Evolutionary conservation across 2,888 invertebrate species (phyloP), one percentile per base, ranked within the genome.

Genomic region (Netelia virgata): DNA sequence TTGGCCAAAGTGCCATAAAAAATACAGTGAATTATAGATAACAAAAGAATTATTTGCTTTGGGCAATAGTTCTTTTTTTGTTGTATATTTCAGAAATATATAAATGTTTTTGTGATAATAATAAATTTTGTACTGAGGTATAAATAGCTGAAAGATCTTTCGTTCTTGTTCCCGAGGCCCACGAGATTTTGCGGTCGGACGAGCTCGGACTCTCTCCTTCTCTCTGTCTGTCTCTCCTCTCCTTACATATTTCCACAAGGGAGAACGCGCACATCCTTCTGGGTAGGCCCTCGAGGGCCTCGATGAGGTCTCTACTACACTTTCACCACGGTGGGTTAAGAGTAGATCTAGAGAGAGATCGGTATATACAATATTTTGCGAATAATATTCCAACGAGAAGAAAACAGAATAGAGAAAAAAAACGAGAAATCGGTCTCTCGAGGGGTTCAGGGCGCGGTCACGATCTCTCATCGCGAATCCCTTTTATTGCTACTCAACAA

Each of bases 161-260:
- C 61, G 57, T 70, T 61, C 28, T 69, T 86, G 61, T 73, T 72
- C 84, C 84, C 68, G 79, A 75, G 86, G 84, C 84, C 59, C 36
- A 6, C 6, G 47, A 79, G 82, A 82, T 84, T 86, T 86, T 79
- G 86, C 82, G 83, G 83, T 76, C 83, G 66, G 61, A 68, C 70
- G 79, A 69, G 72, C 64, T 75, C 69, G 74, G 75, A 73, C 78
- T 68, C 41, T 57, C 36, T 74, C 41, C 36, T 41, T 75, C 28
- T 14, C 16, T 28, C 3, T 28, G 41, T 75, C 28, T 14, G 11
- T 28, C 3, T 28, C 28, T 3, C 10, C 69, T 59, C 23, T 53
- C 53, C 53, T 53, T 53, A 53, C 36, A 36, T 69, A 61, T 80
- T 68, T 72, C 53, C 59, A 53, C 72, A 47, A 59, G 55, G 75